Evolutionary conservation across 2,888 invertebrate genomes (phyloP).

Genomic region (Pocota personata): DNA sequence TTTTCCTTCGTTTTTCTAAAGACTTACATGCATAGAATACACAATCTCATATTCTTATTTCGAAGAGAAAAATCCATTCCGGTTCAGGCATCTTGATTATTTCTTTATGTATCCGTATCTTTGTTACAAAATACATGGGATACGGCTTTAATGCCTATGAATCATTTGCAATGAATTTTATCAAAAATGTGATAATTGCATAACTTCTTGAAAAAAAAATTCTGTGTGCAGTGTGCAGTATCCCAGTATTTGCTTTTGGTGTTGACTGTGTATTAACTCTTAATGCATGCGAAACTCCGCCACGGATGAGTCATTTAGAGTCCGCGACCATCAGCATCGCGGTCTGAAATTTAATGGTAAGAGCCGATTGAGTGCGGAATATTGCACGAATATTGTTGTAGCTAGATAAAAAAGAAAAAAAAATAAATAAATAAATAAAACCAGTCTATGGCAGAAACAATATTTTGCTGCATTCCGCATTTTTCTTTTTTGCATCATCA

Average conservation of each 20-base stretch:
- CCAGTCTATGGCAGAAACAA: slow-evolving; percentile 38
- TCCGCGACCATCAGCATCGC: slow-evolving; percentile 43
- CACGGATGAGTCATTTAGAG: slow-evolving; percentile 61
- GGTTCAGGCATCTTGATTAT: too few species aligned
- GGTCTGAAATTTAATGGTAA: slow-evolving; percentile 61
- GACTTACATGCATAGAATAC: too few species aligned
- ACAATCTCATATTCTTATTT: too few species aligned
- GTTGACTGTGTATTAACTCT: slow-evolving; percentile 48
- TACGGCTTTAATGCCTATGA: too few species aligned
- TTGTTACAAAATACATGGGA: too few species aligned
- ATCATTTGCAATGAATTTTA: too few species aligned
- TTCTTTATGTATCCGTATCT: too few species aligned
- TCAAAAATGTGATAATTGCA: neutral
- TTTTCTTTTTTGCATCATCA: slow-evolving; percentile 46
- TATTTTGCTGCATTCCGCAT: slow-evolving; percentile 43
- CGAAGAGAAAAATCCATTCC: too few species aligned
- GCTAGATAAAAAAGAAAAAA: neutral
- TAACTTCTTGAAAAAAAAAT: neutral
- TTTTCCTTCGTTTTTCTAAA: too few species aligned
- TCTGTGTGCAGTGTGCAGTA: neutral
- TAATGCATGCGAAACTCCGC: slow-evolving; percentile 48
- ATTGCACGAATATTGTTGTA: slow-evolving; percentile 65
- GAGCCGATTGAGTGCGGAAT: slow-evolving; percentile 61
- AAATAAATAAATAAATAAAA: slow-evolving; percentile 46
- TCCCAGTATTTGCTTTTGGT: slow-evolving; percentile 23